Evolutionary conservation across 1,140 invertebrate genomes (phyloP).

Genomic region (Dolichoris vasculosae): DNA sequence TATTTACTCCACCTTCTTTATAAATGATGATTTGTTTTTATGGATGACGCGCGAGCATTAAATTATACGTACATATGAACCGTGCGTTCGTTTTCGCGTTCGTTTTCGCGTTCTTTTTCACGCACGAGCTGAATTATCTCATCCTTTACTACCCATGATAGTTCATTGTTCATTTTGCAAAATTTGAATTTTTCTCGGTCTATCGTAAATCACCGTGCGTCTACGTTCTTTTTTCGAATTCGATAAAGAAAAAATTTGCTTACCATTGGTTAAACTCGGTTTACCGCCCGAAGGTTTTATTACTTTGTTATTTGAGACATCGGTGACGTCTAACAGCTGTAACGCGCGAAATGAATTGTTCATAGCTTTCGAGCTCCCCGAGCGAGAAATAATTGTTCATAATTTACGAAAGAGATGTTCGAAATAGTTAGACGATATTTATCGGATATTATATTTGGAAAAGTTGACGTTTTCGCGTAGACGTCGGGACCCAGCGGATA

Average conservation of each 20-base stretch:
- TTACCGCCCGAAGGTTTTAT: constrained; percentile 21
- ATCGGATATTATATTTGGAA: constrained; percentile 20
- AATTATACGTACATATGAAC: background rate
- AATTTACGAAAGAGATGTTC: background rate
- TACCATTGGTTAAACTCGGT: constrained; percentile 8
- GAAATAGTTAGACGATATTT: constrained; percentile 30
- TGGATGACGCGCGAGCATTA: background rate
- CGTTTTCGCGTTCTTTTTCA: background rate
- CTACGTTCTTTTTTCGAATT: background rate
- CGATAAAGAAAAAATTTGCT: constrained; percentile 30
- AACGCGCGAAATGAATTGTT: constrained; percentile 25
- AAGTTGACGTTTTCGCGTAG: background rate
- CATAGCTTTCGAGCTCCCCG: constrained; percentile 5
- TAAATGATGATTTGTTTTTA: constrained; percentile 37
- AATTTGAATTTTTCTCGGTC: background rate
- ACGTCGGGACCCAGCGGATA: background rate
- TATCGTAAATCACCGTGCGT: background rate
- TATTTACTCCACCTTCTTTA: background rate
- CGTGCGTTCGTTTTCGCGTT: background rate
- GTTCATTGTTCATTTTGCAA: constrained; percentile 1
- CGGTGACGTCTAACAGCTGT: constrained; percentile 27
- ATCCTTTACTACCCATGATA: background rate
- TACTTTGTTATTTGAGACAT: constrained; percentile 35
- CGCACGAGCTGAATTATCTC: background rate
- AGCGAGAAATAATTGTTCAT: background rate